These are phyloP conservation scores for Sesia bembeciformis DNA, from an alignment of 2,888 invertebrate genomes.

Conservation along the genomic window DNA sequence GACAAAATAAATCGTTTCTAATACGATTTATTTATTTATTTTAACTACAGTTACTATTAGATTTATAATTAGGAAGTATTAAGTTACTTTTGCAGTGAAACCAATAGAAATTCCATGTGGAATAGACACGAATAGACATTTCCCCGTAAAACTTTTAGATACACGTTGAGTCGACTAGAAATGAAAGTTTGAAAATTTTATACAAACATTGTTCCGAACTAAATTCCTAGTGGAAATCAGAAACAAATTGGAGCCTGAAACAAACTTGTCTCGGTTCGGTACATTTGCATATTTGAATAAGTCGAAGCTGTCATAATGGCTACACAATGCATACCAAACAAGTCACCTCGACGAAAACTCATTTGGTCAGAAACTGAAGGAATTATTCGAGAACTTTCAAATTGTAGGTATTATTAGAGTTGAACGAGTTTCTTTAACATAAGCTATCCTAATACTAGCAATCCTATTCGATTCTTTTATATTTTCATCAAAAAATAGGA, in stretches of 20 bases:
- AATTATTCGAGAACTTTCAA: too few relatives aligned
- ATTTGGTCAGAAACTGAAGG: background rate
- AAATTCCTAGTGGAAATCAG: background rate
- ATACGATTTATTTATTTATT: too few relatives aligned
- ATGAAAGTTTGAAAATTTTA: background rate
- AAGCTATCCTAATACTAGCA: too few relatives aligned
- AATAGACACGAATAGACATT: background rate
- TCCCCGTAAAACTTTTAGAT: background rate
- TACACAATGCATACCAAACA: background rate
- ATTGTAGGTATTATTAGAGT: too few relatives aligned
- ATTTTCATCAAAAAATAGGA: too few relatives aligned
- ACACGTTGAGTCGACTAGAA: background rate
- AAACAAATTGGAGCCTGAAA: background rate
- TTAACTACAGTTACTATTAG: too few relatives aligned
- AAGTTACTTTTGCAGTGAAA: too few relatives aligned
- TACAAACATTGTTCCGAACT: background rate
- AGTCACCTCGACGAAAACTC: background rate
- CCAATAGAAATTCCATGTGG: background rate
- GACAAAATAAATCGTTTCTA: too few relatives aligned
- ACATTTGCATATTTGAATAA: background rate
- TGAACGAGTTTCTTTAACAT: too few relatives aligned
- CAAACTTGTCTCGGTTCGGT: background rate
- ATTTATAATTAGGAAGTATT: too few relatives aligned
- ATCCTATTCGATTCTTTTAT: too few relatives aligned
- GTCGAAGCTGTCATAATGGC: background rate